Percentiles rank a stretch among this genome's conserved stretches.
These are phyloP conservation scores for Poecile atricapillus DNA, from an alignment of 2,113 vertebrate genomes.

Conservation along the genomic window DNA sequence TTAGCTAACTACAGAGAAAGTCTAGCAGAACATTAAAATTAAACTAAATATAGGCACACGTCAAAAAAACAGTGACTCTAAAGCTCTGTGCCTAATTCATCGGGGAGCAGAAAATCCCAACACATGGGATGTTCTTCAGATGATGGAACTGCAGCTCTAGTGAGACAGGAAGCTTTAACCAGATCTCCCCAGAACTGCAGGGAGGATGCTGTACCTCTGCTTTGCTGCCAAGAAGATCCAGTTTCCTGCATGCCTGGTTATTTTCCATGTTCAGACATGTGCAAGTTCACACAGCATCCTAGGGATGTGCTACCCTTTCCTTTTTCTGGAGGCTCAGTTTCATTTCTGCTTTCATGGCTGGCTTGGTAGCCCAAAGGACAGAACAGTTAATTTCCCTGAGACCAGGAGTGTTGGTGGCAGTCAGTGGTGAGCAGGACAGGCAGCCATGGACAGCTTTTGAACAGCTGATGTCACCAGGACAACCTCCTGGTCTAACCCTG, in stretches of 20 bases:
- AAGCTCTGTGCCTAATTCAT: background rate
- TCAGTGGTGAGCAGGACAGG: background rate
- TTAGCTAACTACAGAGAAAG: background rate
- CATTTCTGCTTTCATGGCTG: background rate
- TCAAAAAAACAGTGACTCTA: background rate
- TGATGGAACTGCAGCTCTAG: background rate
- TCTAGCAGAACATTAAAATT: background rate
- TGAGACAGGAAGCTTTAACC: background rate
- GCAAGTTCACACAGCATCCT: background rate
- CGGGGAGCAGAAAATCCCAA: background rate
- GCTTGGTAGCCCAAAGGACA: background rate
- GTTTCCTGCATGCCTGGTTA: background rate
- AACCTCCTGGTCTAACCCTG: background rate
- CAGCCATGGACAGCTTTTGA: background rate
- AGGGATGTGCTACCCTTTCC: background rate
- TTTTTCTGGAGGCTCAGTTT: background rate
- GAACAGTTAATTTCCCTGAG: background rate
- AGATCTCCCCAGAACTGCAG: background rate
- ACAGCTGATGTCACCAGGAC: no score
- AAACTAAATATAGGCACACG: constrained; percentile 17
- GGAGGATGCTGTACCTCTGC: background rate
- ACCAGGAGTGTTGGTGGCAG: background rate
- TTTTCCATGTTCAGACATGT: background rate
- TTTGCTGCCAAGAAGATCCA: background rate
- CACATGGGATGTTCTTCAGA: background rate